Base-by-base conservation (phyloP, 2,888 invertebrate species). In the Cryptophagus acutangulus region DNA sequence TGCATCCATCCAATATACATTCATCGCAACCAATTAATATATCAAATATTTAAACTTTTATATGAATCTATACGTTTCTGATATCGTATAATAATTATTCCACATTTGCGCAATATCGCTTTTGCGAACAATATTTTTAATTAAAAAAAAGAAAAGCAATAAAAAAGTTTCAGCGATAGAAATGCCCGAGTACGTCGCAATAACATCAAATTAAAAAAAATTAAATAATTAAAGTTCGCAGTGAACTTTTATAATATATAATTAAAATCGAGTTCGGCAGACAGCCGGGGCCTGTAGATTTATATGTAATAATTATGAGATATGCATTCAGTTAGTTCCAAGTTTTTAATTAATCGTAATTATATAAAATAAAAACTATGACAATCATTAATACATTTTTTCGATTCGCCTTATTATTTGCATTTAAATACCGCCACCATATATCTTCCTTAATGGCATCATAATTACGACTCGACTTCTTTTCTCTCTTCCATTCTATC, bases 291-390 rank as follows among this genome's bases (percentile, higher is more conserved):
- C 47, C 47, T 35, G 49, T 58, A 61, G 61, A 62, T 62, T 62
- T 62, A 62, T 62, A 62, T 61, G 58, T 60, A 58, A 60, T 62
- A 62, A 62, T 62, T 62, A 61, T 52, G 58, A 60, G 62, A 61
- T 62, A 59, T 58, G 58, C 53, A 55, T 55, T 54, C 52, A 55
- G 55, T 48, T 46, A 54, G 53, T 45, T 45, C 48, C 52, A 57
- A 55, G 52, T 56, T 59, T 31, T 61, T 62, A 62, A 62, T 62
- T 60, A 60, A 61, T 61, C 54, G 55, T 59, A 56, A 59, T 56
- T 55, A 51, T 46, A 44, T 40, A 38, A 46, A 43, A 36, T 41
- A 41, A 41, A 35, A 36, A 36, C 36, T 36, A 36, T 31, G 12
- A 28, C 10, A 28, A 6, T 5, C 10, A 28, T 6, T 20, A 20